Evolutionary conservation across 2,113 vertebrate species (phyloP).

Genomic region (Felis chaus): DNA sequence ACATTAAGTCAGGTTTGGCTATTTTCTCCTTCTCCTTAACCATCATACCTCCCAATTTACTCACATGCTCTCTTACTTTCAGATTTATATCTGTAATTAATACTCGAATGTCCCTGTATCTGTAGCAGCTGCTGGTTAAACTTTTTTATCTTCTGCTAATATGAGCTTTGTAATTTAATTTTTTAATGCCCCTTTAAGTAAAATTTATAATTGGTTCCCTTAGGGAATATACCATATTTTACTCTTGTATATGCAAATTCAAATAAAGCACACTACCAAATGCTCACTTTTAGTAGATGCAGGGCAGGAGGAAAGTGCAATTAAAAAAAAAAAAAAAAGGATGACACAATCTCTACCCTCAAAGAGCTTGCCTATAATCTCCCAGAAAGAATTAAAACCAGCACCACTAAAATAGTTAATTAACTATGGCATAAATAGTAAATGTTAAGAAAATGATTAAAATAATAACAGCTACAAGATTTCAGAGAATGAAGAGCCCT

Average conservation of each 20-base stretch:
- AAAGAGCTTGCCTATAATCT: neutral
- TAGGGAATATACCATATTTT: conserved; percentile 26
- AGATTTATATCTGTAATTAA: neutral
- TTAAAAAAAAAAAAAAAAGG: neutral
- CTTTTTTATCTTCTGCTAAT: conserved; percentile 14
- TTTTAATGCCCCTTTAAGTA: conserved; percentile 35
- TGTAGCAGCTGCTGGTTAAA: neutral
- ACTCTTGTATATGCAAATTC: neutral
- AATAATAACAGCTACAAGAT: neutral
- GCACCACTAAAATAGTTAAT: neutral
- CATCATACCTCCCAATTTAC: neutral
- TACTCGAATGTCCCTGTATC: neutral
- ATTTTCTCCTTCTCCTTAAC: neutral
- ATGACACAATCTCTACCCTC: neutral
- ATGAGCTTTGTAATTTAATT: neutral
- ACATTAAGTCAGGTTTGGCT: neutral
- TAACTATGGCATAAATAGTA: neutral
- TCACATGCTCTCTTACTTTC: neutral
- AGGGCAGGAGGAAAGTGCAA: neutral
- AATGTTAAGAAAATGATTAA: neutral
- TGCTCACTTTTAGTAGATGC: neutral
- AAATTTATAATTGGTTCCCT: conserved; percentile 17
- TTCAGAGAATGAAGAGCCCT: neutral
- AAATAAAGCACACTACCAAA: conserved; percentile 24
- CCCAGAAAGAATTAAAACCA: neutral